Evolutionary conservation across 2,113 vertebrate species (phyloP), one percentile per base, ranked within the genome.

Genomic region (Pogona vitticeps): DNA sequence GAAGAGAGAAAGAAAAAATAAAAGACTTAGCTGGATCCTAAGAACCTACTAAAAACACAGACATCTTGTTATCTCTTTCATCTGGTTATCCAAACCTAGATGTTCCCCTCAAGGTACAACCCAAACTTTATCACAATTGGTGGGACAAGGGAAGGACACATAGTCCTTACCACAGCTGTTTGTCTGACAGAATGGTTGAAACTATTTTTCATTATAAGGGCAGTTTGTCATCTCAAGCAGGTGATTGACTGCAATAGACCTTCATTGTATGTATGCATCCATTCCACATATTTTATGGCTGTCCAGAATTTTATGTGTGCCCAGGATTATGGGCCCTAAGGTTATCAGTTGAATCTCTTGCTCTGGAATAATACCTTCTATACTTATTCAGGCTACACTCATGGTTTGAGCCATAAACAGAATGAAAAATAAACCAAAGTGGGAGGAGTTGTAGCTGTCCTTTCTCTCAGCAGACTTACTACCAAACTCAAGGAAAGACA

Each of bases 371-470:
- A 33, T 40, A 79, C 17, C 6, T 21, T 61, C 14, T 42, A 71
- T 33, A 3, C 3, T 21, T 20, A 86, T 58, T 33, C 65, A 59
- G 65, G 28, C 58, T 59, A 79, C 23, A 59, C 70, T 58, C 52
- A 70, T n/a, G 33, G 28, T 86, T 14, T 59, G 26, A 40, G 33
- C 28, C 52, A 31, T 26, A n/a, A 71, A 59, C 18, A 52, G 13
- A 76, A 84, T 36, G 26, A 52, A 86, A 77, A 85, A 82, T 70
- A 82, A 59, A 86, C 18, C 18, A 71, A 58, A 61, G 56, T 36
- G 33, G n/a, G 56, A 15, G 3, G n/a, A n/a, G n/a, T n/a, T n/a
- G 36, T 79, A 79, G 33, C 21, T 79, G 77, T 59, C 56, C 23
- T 21, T 79, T 38, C 20, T 59, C 26, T 59, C 18, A 79, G 61